Evolutionary conservation across 2,888 invertebrate genomes (phyloP), one percentile per base, ranked within the genome.

Genomic region (Athalia cordata): DNA sequence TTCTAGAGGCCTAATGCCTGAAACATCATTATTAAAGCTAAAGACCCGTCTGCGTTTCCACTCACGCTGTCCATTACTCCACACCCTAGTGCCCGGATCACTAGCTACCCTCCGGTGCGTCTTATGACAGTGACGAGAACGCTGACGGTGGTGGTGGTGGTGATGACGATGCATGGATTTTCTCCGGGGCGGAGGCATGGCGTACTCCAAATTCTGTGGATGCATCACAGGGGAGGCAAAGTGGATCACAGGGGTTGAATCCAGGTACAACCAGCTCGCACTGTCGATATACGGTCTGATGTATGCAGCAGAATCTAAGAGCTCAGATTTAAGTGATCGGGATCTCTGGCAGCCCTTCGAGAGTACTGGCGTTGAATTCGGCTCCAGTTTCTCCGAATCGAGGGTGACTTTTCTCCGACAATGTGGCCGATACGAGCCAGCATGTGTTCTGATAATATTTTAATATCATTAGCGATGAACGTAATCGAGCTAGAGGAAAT

Each of bases 201-300:
- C 83, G 76, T 86, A 84, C n/a, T 85, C 82, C 72, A 83, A 78
- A 82, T 81, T 78, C 72, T 80, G 81, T 4, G 82, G 62, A 67
- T 82, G 81, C 75, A 81, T 55, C 50, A 81, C 49, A 15, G 84
- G 82, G 52, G 82, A 79, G 47, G 81, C 81, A 43, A 84, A 65
- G 61, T 78, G 81, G 65, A 85, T 80, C 65, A 83, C 70, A 7
- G 87, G 84, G 81, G 84, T 85, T 9, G 86, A 81, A 11, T 88
- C 86, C 52, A 88, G 80, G 67, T 89, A 89, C 67, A 88, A 82
- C 85, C 87, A 88, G 80, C 88, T 88, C 15, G 81, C 85, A 67
- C 85, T 87, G 70, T 89, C 87, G 80, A 85, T 82, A 66, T 87
- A 86, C 2, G 88, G 87, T 66, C 83, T 80, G 43, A 84, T 55